These are phyloP conservation scores for Delphinapterus leucas DNA, from an alignment of 2,113 vertebrate species.

Conservation along the genomic window DNA sequence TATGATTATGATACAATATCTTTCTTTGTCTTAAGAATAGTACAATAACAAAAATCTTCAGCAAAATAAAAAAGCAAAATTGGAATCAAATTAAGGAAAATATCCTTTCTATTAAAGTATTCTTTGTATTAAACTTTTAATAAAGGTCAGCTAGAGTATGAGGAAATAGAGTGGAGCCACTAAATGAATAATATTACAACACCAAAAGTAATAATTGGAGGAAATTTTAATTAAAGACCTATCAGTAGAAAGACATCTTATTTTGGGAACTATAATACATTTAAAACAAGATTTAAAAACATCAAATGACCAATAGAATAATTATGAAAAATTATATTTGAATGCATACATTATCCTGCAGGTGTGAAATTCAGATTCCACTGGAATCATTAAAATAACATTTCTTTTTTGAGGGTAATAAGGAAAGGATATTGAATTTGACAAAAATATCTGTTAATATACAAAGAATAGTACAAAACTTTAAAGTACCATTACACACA, in stretches of 20 bases:
- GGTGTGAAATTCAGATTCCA: slow-evolving; percentile 43
- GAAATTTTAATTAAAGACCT: slow-evolving; percentile 71
- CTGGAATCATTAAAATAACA: slow-evolving; percentile 50
- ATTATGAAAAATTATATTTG: slow-evolving; percentile 74
- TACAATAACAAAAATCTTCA: background rate
- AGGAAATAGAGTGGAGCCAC: slow-evolving; percentile 68
- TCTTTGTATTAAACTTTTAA: slow-evolving; percentile 67
- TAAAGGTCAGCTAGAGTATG: slow-evolving; percentile 75
- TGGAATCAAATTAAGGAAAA: slow-evolving; percentile 45
- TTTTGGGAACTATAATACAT: slow-evolving; percentile 55
- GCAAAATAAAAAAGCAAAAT: slow-evolving; percentile 23
- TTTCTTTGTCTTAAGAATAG: background rate
- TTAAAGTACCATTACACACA: slow-evolving; percentile 28
- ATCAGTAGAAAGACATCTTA: slow-evolving; percentile 69
- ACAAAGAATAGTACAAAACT: slow-evolving; percentile 14
- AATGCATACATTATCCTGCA: slow-evolving; percentile 63
- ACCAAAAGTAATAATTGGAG: slow-evolving; percentile 76
- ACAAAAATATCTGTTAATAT: slow-evolving; percentile 39
- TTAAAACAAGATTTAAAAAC: slow-evolving; percentile 74
- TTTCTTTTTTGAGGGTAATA: slow-evolving; percentile 49
- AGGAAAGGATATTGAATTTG: slow-evolving; percentile 53
- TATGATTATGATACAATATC: background rate
- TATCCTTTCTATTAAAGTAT: slow-evolving; percentile 59
- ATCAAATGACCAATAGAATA: slow-evolving; percentile 63
- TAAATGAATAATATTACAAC: slow-evolving; percentile 77